phyloP scores from a whole-genome alignment of 1,140 invertebrate species.

The Zaprionus nigranus region DNA sequence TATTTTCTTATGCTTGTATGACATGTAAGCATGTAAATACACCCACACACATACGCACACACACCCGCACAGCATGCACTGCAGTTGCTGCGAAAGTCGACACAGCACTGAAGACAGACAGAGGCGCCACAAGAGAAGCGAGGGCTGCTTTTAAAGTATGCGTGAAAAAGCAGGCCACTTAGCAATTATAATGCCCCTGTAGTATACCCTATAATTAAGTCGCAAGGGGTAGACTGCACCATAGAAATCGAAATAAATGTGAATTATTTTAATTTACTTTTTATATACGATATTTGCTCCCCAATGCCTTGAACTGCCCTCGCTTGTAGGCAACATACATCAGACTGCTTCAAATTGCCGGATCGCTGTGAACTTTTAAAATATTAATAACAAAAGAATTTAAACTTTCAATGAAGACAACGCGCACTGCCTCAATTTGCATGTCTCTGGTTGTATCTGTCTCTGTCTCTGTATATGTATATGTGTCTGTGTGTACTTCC shows the following conservation, averaged over 20 bases:
- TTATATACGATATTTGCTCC: too few relatives aligned
- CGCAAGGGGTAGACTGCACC: not conserved
- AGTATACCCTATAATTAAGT: not conserved
- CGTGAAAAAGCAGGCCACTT: not conserved
- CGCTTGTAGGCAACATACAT: conserved; percentile 6
- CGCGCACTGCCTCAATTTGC: conserved; percentile 39
- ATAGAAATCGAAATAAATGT: not conserved
- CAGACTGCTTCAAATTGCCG: conserved; percentile 40
- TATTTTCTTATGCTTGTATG: conserved; percentile 78
- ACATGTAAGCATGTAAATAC: conserved; percentile 76
- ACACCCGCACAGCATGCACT: conserved; percentile 47
- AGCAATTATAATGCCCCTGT: not conserved
- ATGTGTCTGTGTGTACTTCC: not conserved
- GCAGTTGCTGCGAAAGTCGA: conserved; percentile 49
- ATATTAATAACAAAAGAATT: conserved; percentile 81
- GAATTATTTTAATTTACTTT: too few relatives aligned
- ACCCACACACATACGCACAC: conserved; percentile 31
- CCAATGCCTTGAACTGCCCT: not conserved
- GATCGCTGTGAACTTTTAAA: conserved; percentile 53
- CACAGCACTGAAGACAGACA: conserved; percentile 5
- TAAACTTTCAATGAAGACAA: conserved; percentile 75
- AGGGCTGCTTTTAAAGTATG: not conserved
- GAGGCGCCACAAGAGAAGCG: not conserved
- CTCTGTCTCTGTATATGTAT: not conserved
- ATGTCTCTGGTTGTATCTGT: conserved; percentile 23